Base-by-base conservation (phyloP, 2,888 invertebrate species). In the Ennomos fuscantarius region DNA sequence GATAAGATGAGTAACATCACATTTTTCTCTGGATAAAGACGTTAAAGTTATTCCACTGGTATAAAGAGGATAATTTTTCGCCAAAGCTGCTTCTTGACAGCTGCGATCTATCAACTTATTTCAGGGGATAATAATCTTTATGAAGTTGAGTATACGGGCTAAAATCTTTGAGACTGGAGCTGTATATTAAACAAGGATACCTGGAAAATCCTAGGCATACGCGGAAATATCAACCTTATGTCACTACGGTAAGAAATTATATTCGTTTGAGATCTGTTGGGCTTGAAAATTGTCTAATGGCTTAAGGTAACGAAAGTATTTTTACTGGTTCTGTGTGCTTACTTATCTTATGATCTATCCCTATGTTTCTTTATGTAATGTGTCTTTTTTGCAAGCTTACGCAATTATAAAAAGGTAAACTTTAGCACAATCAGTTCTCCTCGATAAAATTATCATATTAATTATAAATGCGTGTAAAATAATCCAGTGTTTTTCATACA, bases 31-130 rank as follows among this genome's bases (percentile, higher is more conserved):
- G 74, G 74, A 84, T 86, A 82, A 84, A 82, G 81, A 80, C 77
- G 68, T 79, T 43, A 13, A 48, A 47, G 37, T 37, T 79, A 74
- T 77, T 76, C 68, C 66, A 60, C 63, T 66, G 65, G 63, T 56
- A 45, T 65, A 68, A 71, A 54, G 68, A 66, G 73, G 78, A 82
- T 80, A 72, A 82, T 84, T 86, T 86, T 86, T 84, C 81, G 75
- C 74, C 54, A 65, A 70, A 68, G 68, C 66, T 72, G 67, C 66
- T 70, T 73, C 74, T 74, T 81, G 80, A 84, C 84, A 81, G 79
- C 67, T 59, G 63, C 78, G 66, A 84, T 83, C 78, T 71, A 82
- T 84, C 82, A 85, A 69, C 46, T 57, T 65, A 65, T 57, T 57
- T 57, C 60, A 64, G 56, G 60, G 68, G 58, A 76, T 76, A 69